Evolutionary conservation across 2,888 invertebrate species (phyloP), one percentile per base, ranked within the genome.

Genomic region (Pterostichus niger): DNA sequence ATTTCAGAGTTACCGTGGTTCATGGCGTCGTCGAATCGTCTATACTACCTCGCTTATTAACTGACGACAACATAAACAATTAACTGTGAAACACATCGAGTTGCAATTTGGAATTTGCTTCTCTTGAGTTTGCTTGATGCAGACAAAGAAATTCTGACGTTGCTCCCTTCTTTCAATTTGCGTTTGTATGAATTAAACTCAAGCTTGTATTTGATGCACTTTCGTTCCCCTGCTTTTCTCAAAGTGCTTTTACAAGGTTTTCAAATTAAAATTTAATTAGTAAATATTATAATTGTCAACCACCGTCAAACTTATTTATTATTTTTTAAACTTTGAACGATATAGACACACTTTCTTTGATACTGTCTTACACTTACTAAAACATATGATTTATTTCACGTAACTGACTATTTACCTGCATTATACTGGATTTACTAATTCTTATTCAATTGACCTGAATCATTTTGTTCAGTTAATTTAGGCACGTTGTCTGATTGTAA

Each of bases 171-270:
- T 78, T 77, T 77, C 68, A 79, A 44, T 79, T 61, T 33, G 33
- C 68, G 24, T 68, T 49, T 35, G 13, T 46, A 35, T 79, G 35
- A 56, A 80, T 68, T 80, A 64, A 24, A 40, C 44, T 6, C 11
- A 73, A 71, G 24, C 73, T 81, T 81, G 13, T 68, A n/a, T 79
- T 68, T 81, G 40, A 71, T 81, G 71, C 71, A 81, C 35, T 81
- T 80, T 78, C 13, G 35, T 59, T 31, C 24, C 56, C 13, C 31
- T 64, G 44, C 46, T 44, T 33, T 68, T 61, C 61, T 56, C 24
- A 80, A 68, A 13, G 9, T 64, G 13, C 49, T 1, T 54, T 54
- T 44, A 7, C 44, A 4, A n/a, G 35, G 78, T 46, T 31, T 59
- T 78, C 61, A 59, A 52, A 40, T 78, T 61, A 78, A 61, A 61